Evolutionary conservation across 2,797 vertebrate species (phyloP).

Genomic region (Squalus acanthias): DNA sequence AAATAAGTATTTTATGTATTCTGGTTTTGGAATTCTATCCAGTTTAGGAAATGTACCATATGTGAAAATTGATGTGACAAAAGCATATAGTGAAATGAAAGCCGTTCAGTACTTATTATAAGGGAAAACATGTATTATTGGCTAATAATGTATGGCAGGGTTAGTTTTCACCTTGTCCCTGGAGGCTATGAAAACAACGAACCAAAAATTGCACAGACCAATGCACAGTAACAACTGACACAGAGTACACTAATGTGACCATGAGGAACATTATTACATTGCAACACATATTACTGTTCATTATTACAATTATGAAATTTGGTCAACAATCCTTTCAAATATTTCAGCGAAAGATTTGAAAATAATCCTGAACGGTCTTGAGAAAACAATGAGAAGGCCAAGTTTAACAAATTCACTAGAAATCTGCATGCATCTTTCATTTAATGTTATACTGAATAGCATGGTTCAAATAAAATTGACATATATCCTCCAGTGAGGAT

Average conservation of each 20-base stretch:
- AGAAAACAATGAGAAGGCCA: not conserved
- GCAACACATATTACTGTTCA: not conserved
- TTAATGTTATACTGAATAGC: not conserved
- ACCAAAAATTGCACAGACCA: constrained; percentile 2
- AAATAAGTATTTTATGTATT: not conserved
- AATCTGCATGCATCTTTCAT: not conserved
- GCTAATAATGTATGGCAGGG: not conserved
- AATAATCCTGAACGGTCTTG: not conserved
- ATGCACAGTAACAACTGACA: not conserved
- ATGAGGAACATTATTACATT: not conserved
- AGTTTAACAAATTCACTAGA: not conserved
- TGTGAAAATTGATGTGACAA: not conserved
- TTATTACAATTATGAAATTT: constrained; percentile 17
- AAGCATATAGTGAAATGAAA: constrained; percentile 23
- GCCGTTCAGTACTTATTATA: constrained; percentile 6
- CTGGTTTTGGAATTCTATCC: not conserved
- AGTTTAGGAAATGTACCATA: not conserved
- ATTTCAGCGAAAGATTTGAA: not conserved
- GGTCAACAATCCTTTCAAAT: constrained; percentile 20
- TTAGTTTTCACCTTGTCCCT: constrained; percentile 25
- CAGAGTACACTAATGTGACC: not conserved
- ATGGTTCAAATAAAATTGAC: not conserved
- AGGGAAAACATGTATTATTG: not conserved
- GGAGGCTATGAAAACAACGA: constrained; percentile 8
- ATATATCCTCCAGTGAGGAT: not conserved